Evolutionary conservation across 2,888 invertebrate species (phyloP), one percentile per base, ranked within the genome.

Genomic region (Trypoxylon attenuatum): DNA sequence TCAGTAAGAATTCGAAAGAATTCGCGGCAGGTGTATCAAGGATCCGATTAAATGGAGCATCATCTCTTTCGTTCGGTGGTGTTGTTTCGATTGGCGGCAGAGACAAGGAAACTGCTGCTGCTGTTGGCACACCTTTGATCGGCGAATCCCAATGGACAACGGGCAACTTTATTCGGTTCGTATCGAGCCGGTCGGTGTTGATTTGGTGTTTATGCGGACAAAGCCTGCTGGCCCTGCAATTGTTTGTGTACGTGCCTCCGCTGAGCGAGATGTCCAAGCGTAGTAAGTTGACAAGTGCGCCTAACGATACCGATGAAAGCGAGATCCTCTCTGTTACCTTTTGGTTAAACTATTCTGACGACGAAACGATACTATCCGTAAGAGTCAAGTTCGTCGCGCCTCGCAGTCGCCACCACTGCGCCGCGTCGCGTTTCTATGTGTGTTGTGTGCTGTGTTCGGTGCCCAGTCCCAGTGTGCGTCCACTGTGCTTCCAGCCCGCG

Each of bases 371-470:
- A n/a, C n/a, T n/a, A n/a, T n/a, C 67, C 68, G 65, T 72, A 71
- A 76, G 75, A 74, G 69, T 73, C 76, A 76, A 77, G 74, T 77
- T 77, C 74, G 77, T 77, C 71, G 77, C 76, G 74, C 77, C 69
- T 71, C 64, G 75, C 54, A 65, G 73, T 75, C n/a, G n/a, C n/a
- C n/a, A n/a, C n/a, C n/a, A n/a, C 62, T 65, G 68, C 68, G 64
- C 68, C 50, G 71, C n/a, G n/a, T n/a, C n/a, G n/a, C n/a, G n/a
- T n/a, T n/a, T n/a, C n/a, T n/a, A n/a, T n/a, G n/a, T n/a, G n/a
- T n/a, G n/a, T n/a, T n/a, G n/a, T n/a, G n/a, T n/a, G n/a, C n/a
- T n/a, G n/a, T n/a, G n/a, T n/a, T n/a, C n/a, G n/a, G n/a, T n/a
- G n/a, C n/a, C n/a, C n/a, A n/a, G n/a, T n/a, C n/a, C n/a, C n/a